Percentiles rank a stretch among this genome's conserved stretches.
These are phyloP conservation scores for Apantesis nais DNA, from an alignment of 2,888 invertebrate species.

Conservation along the genomic window DNA sequence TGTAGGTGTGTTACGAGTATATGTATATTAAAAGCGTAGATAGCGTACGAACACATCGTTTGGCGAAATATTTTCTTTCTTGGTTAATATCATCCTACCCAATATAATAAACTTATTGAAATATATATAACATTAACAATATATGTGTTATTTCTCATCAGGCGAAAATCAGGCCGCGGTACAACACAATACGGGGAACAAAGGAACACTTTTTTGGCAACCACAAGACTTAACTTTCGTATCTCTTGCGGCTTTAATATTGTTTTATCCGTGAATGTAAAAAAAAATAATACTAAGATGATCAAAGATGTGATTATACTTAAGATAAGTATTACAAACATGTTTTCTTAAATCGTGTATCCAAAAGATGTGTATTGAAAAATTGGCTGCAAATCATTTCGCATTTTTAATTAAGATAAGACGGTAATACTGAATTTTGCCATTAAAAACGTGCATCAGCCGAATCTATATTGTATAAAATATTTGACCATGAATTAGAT, in stretches of 20 bases:
- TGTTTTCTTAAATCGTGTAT: slow-evolving; percentile 5
- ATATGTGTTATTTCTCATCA: slow-evolving; percentile 53
- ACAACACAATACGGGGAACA: slow-evolving; percentile 87
- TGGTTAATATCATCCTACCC: slow-evolving; percentile 20
- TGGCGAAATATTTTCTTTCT: neutral
- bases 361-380: slow-evolving; percentile 3
- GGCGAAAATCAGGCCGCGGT: slow-evolving; percentile 88
- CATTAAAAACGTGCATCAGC: slow-evolving; percentile 8
- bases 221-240: slow-evolving; percentile 63
- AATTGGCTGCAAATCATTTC: slow-evolving; percentile 2
- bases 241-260: slow-evolving; percentile 58
- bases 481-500: slow-evolving; percentile 37
- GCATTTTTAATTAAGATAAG: neutral
- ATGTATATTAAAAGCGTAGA: neutral
- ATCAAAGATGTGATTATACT: slow-evolving; percentile 13
- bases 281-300: neutral
- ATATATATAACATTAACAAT: slow-evolving; percentile 34
- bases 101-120: slow-evolving; percentile 32
- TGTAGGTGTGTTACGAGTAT: no score
- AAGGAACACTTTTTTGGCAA: slow-evolving; percentile 76
- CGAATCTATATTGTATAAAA: slow-evolving; percentile 23
- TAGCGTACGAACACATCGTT: neutral
- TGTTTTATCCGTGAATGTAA: slow-evolving; percentile 60
- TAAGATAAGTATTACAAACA: slow-evolving; percentile 7
- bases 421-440: neutral